phyloP scores from a whole-genome alignment of 2,113 vertebrate species.

The Hydrochoerus hydrochaeris region DNA sequence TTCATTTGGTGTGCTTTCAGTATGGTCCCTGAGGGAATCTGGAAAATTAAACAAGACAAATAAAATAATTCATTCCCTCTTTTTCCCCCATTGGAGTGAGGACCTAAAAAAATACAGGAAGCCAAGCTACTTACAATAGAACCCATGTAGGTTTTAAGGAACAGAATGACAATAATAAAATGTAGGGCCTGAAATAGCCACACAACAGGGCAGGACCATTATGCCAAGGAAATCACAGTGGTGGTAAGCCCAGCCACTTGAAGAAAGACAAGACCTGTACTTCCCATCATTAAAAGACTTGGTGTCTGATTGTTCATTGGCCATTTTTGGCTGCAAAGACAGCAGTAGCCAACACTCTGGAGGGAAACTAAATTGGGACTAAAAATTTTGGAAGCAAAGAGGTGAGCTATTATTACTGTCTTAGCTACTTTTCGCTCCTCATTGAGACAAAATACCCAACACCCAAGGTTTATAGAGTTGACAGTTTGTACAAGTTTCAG shows the following conservation, averaged over 20 bases:
- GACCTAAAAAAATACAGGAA: constrained; percentile 53
- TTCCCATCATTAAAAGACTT: not conserved
- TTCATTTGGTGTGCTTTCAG: constrained; percentile 2
- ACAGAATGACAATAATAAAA: constrained; percentile 43
- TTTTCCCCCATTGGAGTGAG: not conserved
- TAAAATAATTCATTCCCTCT: constrained; percentile 44
- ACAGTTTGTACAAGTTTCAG: no score
- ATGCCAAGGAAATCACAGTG: not conserved
- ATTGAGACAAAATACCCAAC: not conserved
- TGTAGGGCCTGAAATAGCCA: not conserved
- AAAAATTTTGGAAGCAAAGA: not conserved
- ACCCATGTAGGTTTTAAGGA: not conserved
- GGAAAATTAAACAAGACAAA: constrained; percentile 65
- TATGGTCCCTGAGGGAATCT: not conserved
- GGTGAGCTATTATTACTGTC: not conserved
- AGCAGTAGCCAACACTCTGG: not conserved
- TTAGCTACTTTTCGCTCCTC: not conserved
- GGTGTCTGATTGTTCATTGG: not conserved
- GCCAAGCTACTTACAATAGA: not conserved
- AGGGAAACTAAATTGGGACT: not conserved
- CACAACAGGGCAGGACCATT: not conserved
- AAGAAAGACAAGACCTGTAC: not conserved
- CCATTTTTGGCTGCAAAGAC: not conserved
- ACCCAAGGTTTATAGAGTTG: not conserved
- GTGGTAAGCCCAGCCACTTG: not conserved